Evolutionary conservation across 2,113 vertebrate species (phyloP).

Genomic region (Psilopogon haemacephalus): DNA sequence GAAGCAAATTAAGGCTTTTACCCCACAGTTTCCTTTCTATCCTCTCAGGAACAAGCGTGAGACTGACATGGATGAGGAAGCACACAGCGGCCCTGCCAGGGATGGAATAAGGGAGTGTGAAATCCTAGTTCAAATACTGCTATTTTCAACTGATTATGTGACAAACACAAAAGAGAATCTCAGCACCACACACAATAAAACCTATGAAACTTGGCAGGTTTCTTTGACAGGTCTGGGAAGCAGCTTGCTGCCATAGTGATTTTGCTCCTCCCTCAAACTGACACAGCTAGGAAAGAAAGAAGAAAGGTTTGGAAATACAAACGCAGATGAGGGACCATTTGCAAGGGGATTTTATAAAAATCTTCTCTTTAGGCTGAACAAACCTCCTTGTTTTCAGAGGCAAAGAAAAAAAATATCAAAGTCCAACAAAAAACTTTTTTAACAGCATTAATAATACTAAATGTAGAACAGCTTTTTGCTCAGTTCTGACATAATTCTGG

Average conservation of each 20-base stretch:
- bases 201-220: slow-evolving; percentile 10
- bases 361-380: not conserved
- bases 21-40: not conserved
- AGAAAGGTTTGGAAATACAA: slow-evolving; percentile 25
- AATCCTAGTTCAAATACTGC: not conserved
- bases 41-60: not conserved
- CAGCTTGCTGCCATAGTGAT: slow-evolving; percentile 36
- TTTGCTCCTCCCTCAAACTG: slow-evolving; percentile 1
- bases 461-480: not conserved
- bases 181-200: not conserved
- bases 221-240: not conserved
- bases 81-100: not conserved
- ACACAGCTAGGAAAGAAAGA: not conserved
- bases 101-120: not conserved
- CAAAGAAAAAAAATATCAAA: not conserved
- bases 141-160: not conserved
- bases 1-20: slow-evolving; percentile 2
- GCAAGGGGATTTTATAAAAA: not conserved
- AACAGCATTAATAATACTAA: not conserved
- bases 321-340: not conserved
- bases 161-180: not conserved
- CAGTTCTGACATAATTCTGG: not conserved
- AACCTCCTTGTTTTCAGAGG: not conserved
- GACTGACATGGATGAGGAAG: not conserved
- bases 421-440: not conserved